phyloP scores from a whole-genome alignment of 2,888 invertebrate genomes.

The Euzophera pinguis region DNA sequence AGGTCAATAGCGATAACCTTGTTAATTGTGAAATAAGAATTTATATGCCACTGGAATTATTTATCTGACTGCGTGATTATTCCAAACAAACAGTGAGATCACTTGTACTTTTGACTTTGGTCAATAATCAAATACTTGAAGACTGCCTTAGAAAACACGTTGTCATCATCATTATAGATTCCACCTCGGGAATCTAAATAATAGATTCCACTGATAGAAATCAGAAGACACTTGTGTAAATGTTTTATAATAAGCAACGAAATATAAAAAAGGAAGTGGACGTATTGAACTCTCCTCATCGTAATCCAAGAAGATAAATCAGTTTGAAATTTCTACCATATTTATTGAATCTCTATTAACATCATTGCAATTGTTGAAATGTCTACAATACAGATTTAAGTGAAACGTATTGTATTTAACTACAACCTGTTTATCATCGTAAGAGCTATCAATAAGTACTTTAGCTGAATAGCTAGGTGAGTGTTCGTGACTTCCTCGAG shows the following conservation, averaged over 20 bases:
- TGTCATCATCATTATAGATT: not conserved
- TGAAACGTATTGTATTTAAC: conserved; percentile 23
- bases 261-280: too few species aligned
- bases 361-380: conserved; percentile 3
- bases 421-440: conserved; percentile 35
- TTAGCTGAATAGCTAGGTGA: conserved; percentile 41
- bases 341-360: too few species aligned
- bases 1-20: conserved; percentile 29
- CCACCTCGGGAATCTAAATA: too few species aligned
- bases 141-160: not conserved
- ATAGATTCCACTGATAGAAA: not conserved
- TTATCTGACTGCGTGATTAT: not conserved
- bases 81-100: conserved; percentile 16
- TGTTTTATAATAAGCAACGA: too few species aligned
- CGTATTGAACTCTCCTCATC: too few species aligned
- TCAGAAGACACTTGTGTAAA: too few species aligned
- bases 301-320: too few species aligned
- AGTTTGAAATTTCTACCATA: too few species aligned
- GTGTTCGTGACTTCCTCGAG: conserved; percentile 66
- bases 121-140: not conserved
- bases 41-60: not conserved
- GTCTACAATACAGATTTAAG: not conserved
- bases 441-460: conserved; percentile 49
- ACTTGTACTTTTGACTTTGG: conserved; percentile 3
- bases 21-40: conserved; percentile 18